These are phyloP conservation scores for Panonychus citri DNA, from an alignment of 1,140 invertebrate species.

Conservation along the genomic window DNA sequence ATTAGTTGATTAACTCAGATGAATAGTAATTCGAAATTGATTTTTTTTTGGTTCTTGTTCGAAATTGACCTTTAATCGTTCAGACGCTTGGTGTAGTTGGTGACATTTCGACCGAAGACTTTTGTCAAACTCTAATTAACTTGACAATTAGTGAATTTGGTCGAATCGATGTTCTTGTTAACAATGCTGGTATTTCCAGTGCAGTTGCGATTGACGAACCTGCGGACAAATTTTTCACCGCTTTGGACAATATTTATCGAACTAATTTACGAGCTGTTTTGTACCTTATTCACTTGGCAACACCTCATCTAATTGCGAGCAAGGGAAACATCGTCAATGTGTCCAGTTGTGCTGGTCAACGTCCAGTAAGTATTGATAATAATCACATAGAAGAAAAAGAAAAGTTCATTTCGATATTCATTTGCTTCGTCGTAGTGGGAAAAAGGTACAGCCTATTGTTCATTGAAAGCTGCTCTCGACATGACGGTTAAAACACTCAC, in stretches of 20 bases:
- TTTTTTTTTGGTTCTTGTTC: background rate
- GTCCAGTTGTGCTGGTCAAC: constrained; percentile 56
- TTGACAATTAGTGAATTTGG: constrained; percentile 31
- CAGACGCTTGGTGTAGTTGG: constrained; percentile 5
- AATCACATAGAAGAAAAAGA: background rate
- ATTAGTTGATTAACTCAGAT: no score
- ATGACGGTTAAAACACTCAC: constrained; percentile 50
- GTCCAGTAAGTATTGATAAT: constrained; percentile 29
- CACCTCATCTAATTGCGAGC: constrained; percentile 49
- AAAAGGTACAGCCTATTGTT: background rate
- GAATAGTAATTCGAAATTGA: no score
- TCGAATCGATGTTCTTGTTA: constrained; percentile 50
- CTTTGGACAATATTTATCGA: background rate
- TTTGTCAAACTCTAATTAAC: constrained; percentile 17
- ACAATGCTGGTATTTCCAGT: constrained; percentile 50
- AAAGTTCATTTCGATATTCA: background rate
- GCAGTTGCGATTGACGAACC: background rate
- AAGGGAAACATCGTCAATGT: constrained; percentile 71
- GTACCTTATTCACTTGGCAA: constrained; percentile 45
- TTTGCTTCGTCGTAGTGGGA: background rate
- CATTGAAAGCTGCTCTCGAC: constrained; percentile 50
- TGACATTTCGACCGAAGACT: constrained; percentile 14
- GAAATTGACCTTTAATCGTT: no score
- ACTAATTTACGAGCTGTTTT: constrained; percentile 3
- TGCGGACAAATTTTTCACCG: background rate